A percentile compares a stretch with the other conserved stretches of the same genome.
phyloP scores from a whole-genome alignment of 2,888 invertebrate species.

The Apotomis capreana region DNA sequence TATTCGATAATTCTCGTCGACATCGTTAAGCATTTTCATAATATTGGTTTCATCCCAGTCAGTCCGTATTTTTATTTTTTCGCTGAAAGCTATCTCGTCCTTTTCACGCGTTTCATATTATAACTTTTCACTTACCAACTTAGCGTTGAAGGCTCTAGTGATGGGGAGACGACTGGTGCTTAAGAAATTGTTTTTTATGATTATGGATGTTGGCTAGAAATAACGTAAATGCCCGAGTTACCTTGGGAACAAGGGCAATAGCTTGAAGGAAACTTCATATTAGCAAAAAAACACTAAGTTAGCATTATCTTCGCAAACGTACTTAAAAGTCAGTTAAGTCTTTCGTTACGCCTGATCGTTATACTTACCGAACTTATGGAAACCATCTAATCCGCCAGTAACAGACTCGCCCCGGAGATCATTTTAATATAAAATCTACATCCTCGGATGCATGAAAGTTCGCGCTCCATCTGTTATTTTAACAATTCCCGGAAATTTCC shows the following conservation, averaged over 20 bases:
- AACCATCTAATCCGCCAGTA: background rate
- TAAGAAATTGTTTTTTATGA: background rate
- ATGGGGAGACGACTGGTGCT: background rate
- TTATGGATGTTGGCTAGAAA: background rate
- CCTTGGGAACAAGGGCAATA: no score
- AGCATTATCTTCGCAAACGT: no score
- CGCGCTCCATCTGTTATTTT: conserved; percentile 29
- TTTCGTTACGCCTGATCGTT: background rate
- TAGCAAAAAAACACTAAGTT: no score
- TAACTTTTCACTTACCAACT: conserved; percentile 12
- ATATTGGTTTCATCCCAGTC: conserved; percentile 2
- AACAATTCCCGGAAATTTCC: conserved; percentile 35
- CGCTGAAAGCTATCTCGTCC: background rate
- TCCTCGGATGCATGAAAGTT: conserved; percentile 1
- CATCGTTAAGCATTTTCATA: background rate
- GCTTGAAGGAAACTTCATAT: no score
- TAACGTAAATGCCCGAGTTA: no score
- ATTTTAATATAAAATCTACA: conserved; percentile 24
- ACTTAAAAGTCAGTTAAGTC: background rate
- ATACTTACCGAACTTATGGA: background rate
- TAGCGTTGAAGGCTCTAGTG: background rate
- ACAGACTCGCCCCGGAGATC: background rate
- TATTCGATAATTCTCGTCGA: no score
- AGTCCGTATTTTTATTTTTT: background rate
- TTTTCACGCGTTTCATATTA: background rate